Base-by-base conservation (phyloP, 2,888 invertebrate species). In the Phalera bucephala region DNA sequence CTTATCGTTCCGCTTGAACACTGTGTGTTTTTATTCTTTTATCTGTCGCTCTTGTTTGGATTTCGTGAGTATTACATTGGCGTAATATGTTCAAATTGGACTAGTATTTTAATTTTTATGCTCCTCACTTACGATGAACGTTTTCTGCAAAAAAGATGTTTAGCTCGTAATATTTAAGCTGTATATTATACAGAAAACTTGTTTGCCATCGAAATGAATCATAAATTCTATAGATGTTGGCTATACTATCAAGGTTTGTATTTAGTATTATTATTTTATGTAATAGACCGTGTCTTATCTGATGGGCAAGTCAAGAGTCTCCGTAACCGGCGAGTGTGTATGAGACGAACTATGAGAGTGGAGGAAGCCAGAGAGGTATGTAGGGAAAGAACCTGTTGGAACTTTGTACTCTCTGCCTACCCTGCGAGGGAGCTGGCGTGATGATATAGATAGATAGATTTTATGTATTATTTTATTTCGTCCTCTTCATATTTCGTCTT, bases 1-100 rank as follows among this genome's bases (percentile, higher is more conserved):
- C 33, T 52, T 53, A 56, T 47, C 52, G 41, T 41, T 40, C 25
- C 20, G 41, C 30, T 33, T 44, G 25, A 33, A 13, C 11, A 23
- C 30, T 36, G 40, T 36, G 9, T 40, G 21, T 38, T 37, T 43
- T 37, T 25, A 15, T 37, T 40, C 4, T 40, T 45, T 40, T 55
- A 46, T 43, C 37, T 31, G 35, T 29, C 25, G 8, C 4, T 38
- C 21, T 23, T 46, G 12, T 40, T 41, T 41, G 14, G 11, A 9
- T 34, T 40, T 28, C 11, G 14, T 19, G 9, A 26, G 14, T 38
- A 9, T 9, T 22, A 19, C 20, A 28, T 20, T 27, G 20, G 8
- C 21, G 27, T 34, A 28, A 28, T 43, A 35, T 35, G 31, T 25
- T 30, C 42, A 33, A 35, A 36, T 34, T 40, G 23, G 31, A 28